Conservation (phyloP, 2,888 invertebrate genomes). For the Leptinotarsa rubiginosa region DNA sequence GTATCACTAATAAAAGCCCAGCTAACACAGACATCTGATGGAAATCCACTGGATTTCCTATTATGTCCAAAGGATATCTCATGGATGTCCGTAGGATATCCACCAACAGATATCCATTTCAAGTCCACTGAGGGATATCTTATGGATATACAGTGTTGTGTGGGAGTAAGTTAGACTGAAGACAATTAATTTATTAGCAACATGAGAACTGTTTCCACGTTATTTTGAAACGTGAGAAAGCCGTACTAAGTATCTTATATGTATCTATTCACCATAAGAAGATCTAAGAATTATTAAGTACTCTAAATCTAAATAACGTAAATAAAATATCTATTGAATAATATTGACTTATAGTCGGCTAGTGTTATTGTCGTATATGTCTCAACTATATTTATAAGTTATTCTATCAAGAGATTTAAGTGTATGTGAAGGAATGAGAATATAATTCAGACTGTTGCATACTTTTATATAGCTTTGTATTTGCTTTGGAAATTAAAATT, state of each 20-base stretch:
- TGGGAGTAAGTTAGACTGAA: conserved; percentile 38
- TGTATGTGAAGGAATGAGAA: conserved; percentile 45
- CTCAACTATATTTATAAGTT: conserved; percentile 37
- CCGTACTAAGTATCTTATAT: conserved; percentile 51
- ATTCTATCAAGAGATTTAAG: conserved; percentile 42
- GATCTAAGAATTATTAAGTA: conserved; percentile 20
- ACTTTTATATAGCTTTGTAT: conserved; percentile 64
- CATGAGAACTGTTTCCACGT: conserved; percentile 37
- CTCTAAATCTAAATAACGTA: conserved; percentile 25
- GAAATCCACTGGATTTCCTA: neutral
- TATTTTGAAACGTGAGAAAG: conserved; percentile 47
- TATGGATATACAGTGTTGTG: neutral
- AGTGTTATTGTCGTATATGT: conserved; percentile 32
- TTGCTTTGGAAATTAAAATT: conserved; percentile 60
- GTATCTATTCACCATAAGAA: conserved; percentile 23
- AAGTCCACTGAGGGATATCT: no score
- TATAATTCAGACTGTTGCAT: conserved; percentile 60
- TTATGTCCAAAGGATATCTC: no score
- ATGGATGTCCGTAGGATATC: no score
- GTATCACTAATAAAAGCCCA: neutral
- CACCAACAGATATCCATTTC: no score
- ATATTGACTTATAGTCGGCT: conserved; percentile 36
- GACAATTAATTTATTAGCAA: conserved; percentile 28
- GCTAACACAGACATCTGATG: neutral
- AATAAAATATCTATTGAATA: conserved; percentile 28